These are phyloP conservation scores for Toxostoma redivivum DNA, from an alignment of 2,113 vertebrate species.

Conservation along the genomic window DNA sequence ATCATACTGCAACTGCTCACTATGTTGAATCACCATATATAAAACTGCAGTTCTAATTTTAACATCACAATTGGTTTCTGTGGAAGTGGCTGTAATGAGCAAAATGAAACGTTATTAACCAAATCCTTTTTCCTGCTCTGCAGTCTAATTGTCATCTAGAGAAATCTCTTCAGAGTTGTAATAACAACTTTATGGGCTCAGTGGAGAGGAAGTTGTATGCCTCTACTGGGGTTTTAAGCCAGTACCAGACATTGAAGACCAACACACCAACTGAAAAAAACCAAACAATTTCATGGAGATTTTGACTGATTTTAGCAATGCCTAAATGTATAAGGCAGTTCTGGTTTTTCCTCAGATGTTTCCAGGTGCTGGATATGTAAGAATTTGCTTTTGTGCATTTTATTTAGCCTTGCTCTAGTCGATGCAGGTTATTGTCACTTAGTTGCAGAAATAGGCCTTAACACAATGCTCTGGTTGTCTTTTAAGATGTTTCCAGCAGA, in stretches of 20 bases:
- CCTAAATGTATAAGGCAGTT: neutral
- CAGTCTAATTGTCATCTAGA: constrained; percentile 20
- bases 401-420: neutral
- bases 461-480: neutral
- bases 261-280: neutral
- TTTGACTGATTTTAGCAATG: neutral
- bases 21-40: neutral
- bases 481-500: neutral
- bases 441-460: neutral
- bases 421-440: neutral
- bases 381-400: neutral
- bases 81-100: constrained; percentile 14
- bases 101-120: constrained; percentile 46
- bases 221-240: neutral
- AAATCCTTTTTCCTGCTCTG: constrained; percentile 21
- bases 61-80: neutral
- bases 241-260: neutral
- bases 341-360: neutral
- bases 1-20: neutral
- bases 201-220: neutral
- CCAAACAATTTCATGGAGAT: neutral
- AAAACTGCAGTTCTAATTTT: constrained; percentile 29
- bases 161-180: constrained; percentile 17
- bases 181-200: neutral
- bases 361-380: neutral